Base-by-base conservation (phyloP, 2,113 vertebrate genomes). In the Mobula hypostoma region DNA sequence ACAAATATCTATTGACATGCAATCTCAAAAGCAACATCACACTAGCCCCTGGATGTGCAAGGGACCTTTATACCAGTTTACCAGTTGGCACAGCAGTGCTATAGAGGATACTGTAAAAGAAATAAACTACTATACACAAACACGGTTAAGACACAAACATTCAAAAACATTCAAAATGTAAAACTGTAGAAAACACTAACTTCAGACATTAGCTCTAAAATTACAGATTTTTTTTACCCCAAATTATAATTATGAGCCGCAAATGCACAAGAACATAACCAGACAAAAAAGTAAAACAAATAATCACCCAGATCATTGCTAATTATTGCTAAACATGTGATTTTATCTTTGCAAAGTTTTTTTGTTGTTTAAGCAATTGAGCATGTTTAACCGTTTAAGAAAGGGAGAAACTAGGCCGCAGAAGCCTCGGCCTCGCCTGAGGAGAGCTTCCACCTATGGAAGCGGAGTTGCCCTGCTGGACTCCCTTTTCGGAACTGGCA, bases 381-480 rank as follows among this genome's bases (percentile, higher is more conserved):
- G 19, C 72, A 2, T 21, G 21, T 74, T 74, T 24, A 4, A 5
- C 12, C 17, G 70, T 21, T 21, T 72, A 21, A 24, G 70, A 17
- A 19, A 5, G 27, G 7, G 76, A 12, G 58, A 29, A 63, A 19
- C 85, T 68, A 90, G 85, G 85, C 85, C 85, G 85, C 85, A 66
- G 61, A 68, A 90, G 85, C 85, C 85, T 90, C 85, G 85, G 85
- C 2, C 61, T 90, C 63, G 85, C 85, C 29, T 90, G 61, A 68
- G 85, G 5, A 90, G 14, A 7, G 61, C 63, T 61, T 6, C 61
- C 85, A 17, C 12, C 61, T 17, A 5, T 5, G 48, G 82, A 17
- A 61, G 61, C 29, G n/a, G 24, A 11, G 85, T 14, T 5, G 24
- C 61, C 7, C 29, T 24, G 11, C 12, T 17, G 56, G 48, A 5